Evolutionary conservation across 2,113 vertebrate genomes (phyloP).

Genomic region (Sitta europaea): DNA sequence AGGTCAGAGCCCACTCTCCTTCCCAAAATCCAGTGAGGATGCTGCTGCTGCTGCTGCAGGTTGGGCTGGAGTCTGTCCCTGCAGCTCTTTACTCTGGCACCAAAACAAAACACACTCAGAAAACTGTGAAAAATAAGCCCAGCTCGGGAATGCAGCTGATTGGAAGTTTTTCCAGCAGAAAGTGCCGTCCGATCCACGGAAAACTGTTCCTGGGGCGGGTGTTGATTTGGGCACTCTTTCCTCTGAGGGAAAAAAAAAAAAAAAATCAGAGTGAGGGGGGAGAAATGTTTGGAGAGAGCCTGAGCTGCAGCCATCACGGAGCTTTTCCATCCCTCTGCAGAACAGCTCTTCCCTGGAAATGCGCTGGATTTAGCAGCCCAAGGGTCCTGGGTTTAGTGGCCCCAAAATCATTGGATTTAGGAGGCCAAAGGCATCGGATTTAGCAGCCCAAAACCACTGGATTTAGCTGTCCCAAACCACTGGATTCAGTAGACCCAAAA

Average conservation of each 20-base stretch:
- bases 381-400: not conserved
- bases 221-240: constrained; percentile 58
- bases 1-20: not conserved
- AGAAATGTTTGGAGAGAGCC: not conserved
- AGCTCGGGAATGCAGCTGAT: constrained; percentile 36
- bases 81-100: constrained; percentile 56
- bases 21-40: not conserved
- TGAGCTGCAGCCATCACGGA: not conserved
- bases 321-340: not conserved
- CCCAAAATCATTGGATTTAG: accelerated
- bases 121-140: constrained; percentile 30
- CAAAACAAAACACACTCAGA: constrained; percentile 50
- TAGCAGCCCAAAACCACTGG: not conserved
- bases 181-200: not conserved
- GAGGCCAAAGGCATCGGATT: too few relatives aligned
- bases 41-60: not conserved
- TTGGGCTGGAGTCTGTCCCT: constrained; percentile 34
- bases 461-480: accelerated
- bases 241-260: not conserved
- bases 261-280: not conserved
- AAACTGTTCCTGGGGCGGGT: not conserved
- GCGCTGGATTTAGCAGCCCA: not conserved
- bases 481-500: not conserved
- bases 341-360: not conserved
- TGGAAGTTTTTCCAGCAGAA: constrained; percentile 43